Evolutionary conservation across 2,888 invertebrate genomes (phyloP).

Genomic region (Endotricha flammealis): DNA sequence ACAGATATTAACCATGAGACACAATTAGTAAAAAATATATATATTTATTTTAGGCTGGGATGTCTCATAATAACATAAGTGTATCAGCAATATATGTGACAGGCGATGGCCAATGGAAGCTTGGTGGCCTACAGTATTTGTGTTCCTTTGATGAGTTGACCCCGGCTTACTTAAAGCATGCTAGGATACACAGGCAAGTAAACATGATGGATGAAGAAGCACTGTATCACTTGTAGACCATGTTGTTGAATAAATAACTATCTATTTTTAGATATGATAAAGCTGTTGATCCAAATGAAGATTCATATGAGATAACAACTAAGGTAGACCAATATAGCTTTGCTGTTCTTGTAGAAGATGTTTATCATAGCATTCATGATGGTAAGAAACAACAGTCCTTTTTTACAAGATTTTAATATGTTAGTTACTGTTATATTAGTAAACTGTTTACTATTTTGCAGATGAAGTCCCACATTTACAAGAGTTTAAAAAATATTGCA

Average conservation of each 20-base stretch:
- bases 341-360: slow-evolving; percentile 85
- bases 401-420: slow-evolving; percentile 4
- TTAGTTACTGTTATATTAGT: slow-evolving; percentile 5
- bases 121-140: slow-evolving; percentile 90
- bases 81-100: slow-evolving; percentile 88
- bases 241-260: not conserved
- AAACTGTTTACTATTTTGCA: slow-evolving; percentile 34
- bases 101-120: slow-evolving; percentile 91
- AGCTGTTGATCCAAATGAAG: slow-evolving; percentile 84
- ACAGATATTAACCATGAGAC: too few relatives aligned
- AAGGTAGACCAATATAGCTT: slow-evolving; percentile 88
- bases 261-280: slow-evolving; percentile 81
- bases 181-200: slow-evolving; percentile 75
- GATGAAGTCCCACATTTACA: slow-evolving; percentile 83
- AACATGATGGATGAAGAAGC: not conserved
- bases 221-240: not conserved
- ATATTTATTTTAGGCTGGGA: slow-evolving; percentile 79
- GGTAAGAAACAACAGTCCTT: slow-evolving; percentile 61
- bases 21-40: too few relatives aligned
- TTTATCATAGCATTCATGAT: slow-evolving; percentile 79
- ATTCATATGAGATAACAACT: slow-evolving; percentile 71
- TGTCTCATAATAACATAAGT: slow-evolving; percentile 91
- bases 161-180: slow-evolving; percentile 81
- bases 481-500: slow-evolving; percentile 85
- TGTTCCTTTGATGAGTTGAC: slow-evolving; percentile 83